Percentiles rank a stretch among this genome's conserved stretches.
phyloP scores from a whole-genome alignment of 2,888 invertebrate species.

The Tenthredo distinguenda region DNA sequence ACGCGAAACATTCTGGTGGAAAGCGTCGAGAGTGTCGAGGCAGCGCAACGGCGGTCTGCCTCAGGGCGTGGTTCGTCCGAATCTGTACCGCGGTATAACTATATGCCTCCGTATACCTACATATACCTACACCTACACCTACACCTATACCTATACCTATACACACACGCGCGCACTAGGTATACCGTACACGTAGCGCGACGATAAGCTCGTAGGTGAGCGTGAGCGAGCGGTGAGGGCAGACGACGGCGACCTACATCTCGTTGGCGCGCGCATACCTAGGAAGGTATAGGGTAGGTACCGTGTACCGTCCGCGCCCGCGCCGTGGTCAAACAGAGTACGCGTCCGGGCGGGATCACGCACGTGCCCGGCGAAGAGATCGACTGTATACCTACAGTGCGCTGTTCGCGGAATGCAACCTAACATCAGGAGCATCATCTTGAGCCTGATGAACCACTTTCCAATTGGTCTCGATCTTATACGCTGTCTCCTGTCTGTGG shows the following conservation, averaged over 20 bases:
- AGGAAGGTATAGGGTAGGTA: background rate
- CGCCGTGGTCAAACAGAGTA: conserved; percentile 20
- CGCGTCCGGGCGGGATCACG: conserved; percentile 53
- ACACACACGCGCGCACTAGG: background rate
- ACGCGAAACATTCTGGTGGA: conserved; percentile 27
- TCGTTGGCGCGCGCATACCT: background rate
- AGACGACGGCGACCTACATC: conserved; percentile 45
- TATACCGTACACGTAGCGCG: background rate
- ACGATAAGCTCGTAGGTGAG: conserved; percentile 17
- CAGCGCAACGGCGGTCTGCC: conserved; percentile 1
- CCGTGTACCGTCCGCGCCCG: background rate
- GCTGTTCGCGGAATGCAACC: conserved; percentile 66
- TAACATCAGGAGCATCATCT: conserved; percentile 70
- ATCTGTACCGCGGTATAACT: background rate
- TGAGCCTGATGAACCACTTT: conserved; percentile 71
- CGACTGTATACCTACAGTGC: conserved; percentile 50
- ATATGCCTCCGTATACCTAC: background rate
- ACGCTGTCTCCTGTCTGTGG: conserved; percentile 58
- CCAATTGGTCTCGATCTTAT: conserved; percentile 67
- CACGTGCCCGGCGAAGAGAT: conserved; percentile 59
- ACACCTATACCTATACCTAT: background rate
- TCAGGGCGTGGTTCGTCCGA: conserved; percentile 47
- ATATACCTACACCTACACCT: background rate
- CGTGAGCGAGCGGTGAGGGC: conserved; percentile 12
- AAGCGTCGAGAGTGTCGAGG: conserved; percentile 35